A percentile compares a stretch with the other conserved stretches of the same genome.
phyloP scores from a whole-genome alignment of 2,888 invertebrate genomes.

The Mellilla xanthometata region DNA sequence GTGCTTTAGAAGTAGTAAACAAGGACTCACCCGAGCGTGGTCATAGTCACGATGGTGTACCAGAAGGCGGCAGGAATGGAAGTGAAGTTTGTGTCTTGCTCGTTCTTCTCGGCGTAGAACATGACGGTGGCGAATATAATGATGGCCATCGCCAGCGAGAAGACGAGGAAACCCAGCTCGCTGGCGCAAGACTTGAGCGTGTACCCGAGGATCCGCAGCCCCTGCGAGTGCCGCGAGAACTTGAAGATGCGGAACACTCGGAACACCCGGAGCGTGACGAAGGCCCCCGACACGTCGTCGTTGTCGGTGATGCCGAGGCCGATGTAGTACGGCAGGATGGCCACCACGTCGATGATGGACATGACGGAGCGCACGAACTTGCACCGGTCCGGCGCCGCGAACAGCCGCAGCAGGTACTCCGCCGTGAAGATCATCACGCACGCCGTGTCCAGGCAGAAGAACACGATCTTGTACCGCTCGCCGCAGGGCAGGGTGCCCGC shows the following conservation, averaged over 20 bases:
- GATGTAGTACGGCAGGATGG: slow-evolving; percentile 99
- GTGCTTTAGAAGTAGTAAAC: too few relatives aligned
- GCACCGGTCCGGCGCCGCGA: slow-evolving; percentile 99
- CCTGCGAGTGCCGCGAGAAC: slow-evolving; percentile 99
- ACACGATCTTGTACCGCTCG: slow-evolving; percentile 98
- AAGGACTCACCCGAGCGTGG: slow-evolving; percentile 97
- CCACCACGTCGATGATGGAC: slow-evolving; percentile 99
- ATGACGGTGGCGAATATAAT: slow-evolving; percentile 99
- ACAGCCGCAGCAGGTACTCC: slow-evolving; percentile 96
- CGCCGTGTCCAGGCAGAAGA: slow-evolving; percentile 99
- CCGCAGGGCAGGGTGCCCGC: slow-evolving; percentile 97
- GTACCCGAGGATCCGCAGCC: slow-evolving; percentile 98
- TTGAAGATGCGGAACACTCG: slow-evolving; percentile 99
- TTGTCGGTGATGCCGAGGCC: slow-evolving; percentile 98
- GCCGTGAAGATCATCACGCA: slow-evolving; percentile 99
- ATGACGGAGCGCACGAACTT: slow-evolving; percentile 99
- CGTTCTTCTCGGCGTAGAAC: slow-evolving; percentile 99
- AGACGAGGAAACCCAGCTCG: slow-evolving; percentile 99
- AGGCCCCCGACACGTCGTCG: slow-evolving; percentile 99
- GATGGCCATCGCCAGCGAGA: slow-evolving; percentile 99
- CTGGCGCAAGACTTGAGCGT: slow-evolving; percentile 99
- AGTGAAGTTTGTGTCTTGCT: slow-evolving; percentile 97
- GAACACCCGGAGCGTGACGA: slow-evolving; percentile 99
- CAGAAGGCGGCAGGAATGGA: slow-evolving; percentile 99
- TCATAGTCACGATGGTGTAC: slow-evolving; percentile 99